A percentile compares a stretch with the other conserved stretches of the same genome.
Evolutionary conservation across 1,140 invertebrate species (phyloP).

Genomic region (Aphelinus atriplicis): DNA sequence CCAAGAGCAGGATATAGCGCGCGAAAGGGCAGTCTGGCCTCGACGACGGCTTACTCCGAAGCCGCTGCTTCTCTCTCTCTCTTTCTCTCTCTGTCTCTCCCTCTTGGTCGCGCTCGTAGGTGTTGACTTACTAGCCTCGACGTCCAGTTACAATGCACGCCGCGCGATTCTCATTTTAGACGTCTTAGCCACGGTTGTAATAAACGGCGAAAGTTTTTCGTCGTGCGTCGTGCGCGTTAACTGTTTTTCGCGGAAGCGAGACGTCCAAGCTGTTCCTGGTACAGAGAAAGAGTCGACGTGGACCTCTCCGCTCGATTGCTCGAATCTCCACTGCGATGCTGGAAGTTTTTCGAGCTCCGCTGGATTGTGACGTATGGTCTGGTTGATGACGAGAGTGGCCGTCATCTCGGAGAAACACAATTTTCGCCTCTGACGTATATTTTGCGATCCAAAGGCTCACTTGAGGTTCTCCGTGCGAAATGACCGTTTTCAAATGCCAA

Average conservation of each 20-base stretch:
- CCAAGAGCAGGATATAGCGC: slow-evolving; percentile 1
- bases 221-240: slow-evolving; percentile 18
- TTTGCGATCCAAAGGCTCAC: too few species aligned
- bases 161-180: slow-evolving; percentile 35
- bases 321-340: too few species aligned
- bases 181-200: slow-evolving; percentile 38
- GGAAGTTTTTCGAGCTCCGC: too few species aligned
- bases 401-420: too few species aligned
- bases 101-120: slow-evolving; percentile 13
- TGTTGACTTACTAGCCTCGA: slow-evolving; percentile 36
- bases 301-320: too few species aligned
- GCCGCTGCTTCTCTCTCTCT: too few species aligned
- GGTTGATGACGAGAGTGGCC: too few species aligned
- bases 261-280: slow-evolving; percentile 18
- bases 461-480: too few species aligned
- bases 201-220: slow-evolving; percentile 27
- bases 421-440: too few species aligned
- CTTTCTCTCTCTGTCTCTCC: slow-evolving; percentile 1
- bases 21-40: slow-evolving; percentile 28
- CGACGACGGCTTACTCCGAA: slow-evolving; percentile 16
- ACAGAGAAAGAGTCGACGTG: not conserved
- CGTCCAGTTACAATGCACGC: slow-evolving; percentile 8
- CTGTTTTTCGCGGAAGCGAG: slow-evolving; percentile 36
- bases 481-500: too few species aligned
- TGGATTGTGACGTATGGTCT: too few species aligned